Conservation (phyloP, 1,140 invertebrate genomes). For the Cydia fagiglandana region DNA sequence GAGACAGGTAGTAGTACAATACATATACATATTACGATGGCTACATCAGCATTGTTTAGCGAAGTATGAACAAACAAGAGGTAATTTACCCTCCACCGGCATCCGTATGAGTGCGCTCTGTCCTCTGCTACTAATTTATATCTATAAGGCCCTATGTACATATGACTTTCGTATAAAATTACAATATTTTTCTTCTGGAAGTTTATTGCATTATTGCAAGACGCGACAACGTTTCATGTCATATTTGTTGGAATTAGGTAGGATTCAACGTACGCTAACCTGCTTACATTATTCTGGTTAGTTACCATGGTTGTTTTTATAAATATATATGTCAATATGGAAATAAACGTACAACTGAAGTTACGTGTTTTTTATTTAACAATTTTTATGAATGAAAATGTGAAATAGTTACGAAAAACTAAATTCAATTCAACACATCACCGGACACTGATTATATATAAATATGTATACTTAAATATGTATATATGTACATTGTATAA, state of each 20-base stretch:
- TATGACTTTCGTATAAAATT: not conserved
- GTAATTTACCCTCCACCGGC: constrained; percentile 29
- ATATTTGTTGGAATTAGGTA: too few relatives aligned
- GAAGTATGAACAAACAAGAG: constrained; percentile 25
- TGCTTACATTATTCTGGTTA: too few relatives aligned
- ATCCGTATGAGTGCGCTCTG: constrained; percentile 18
- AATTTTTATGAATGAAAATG: too few relatives aligned
- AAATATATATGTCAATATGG: too few relatives aligned
- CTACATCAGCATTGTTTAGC: constrained; percentile 11
- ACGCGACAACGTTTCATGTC: not conserved
- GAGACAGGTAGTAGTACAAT: constrained; percentile 1
- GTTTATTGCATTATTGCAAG: not conserved
- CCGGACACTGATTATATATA: not conserved
- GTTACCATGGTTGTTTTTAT: too few relatives aligned
- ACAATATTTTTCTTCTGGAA: not conserved
- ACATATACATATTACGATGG: constrained; percentile 8
- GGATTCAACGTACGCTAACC: too few relatives aligned
- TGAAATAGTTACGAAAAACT: not conserved
- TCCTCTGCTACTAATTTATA: not conserved
- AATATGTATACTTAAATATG: too few relatives aligned
- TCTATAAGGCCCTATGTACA: not conserved
- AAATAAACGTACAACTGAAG: too few relatives aligned
- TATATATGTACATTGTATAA: too few relatives aligned
- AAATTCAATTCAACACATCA: not conserved
- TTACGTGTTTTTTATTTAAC: too few relatives aligned